These are phyloP conservation scores for Alouatta palliata DNA, from an alignment of 2,113 vertebrate species.

Conservation along the genomic window DNA sequence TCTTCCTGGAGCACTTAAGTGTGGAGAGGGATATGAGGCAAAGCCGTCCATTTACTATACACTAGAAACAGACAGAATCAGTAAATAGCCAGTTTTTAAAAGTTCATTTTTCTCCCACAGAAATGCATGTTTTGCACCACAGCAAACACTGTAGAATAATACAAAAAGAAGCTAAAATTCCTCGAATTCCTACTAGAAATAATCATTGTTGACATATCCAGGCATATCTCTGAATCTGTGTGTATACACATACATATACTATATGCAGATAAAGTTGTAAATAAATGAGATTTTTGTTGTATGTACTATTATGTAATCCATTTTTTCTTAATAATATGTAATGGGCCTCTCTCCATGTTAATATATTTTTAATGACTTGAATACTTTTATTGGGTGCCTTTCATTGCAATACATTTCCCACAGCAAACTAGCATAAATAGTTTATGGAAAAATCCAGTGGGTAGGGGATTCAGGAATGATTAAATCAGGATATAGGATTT, in stretches of 20 bases:
- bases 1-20: background rate
- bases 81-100: background rate
- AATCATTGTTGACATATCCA: background rate
- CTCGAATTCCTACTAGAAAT: conserved; percentile 3
- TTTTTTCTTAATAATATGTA: background rate
- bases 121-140: background rate
- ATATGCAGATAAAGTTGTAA: background rate
- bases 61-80: conserved; percentile 44
- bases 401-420: background rate
- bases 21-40: conserved; percentile 38
- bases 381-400: background rate
- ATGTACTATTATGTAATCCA: background rate
- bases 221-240: background rate
- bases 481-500: background rate
- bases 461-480: background rate
- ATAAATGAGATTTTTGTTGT: background rate
- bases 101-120: background rate
- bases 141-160: background rate
- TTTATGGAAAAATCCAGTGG: background rate
- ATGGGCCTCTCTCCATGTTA: background rate
- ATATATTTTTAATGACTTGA: background rate
- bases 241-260: background rate
- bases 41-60: conserved; percentile 50
- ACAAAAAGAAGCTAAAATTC: background rate
- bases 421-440: background rate